These are phyloP conservation scores for Parus major DNA, from an alignment of 2,113 vertebrate genomes.

Conservation along the genomic window DNA sequence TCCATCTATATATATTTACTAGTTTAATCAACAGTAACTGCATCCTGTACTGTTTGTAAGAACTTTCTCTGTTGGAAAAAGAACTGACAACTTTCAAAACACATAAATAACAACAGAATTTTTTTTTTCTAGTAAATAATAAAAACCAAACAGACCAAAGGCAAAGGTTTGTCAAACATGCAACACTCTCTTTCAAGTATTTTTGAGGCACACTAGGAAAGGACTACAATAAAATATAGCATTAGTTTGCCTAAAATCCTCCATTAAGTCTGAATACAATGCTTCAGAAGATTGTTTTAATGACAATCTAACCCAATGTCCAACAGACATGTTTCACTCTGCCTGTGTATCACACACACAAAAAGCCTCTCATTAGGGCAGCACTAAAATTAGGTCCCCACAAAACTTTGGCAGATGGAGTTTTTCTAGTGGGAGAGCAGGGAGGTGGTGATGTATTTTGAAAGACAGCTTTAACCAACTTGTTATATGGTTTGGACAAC, in stretches of 20 bases:
- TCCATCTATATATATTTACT: background rate
- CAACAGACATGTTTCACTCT: background rate
- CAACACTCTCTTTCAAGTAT: background rate
- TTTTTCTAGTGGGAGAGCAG: background rate
- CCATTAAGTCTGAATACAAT: background rate
- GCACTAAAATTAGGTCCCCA: background rate
- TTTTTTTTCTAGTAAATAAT: background rate
- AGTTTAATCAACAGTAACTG: background rate
- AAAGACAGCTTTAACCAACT: background rate
- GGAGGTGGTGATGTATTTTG: fast-evolving
- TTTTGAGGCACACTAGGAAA: background rate
- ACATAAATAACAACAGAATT: background rate
- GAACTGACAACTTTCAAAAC: background rate
- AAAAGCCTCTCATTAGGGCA: background rate
- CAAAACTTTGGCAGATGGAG: background rate
- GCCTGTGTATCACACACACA: background rate
- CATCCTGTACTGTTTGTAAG: background rate
- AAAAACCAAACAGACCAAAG: background rate
- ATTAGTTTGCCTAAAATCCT: background rate
- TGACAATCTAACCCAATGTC: background rate
- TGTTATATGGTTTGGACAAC: background rate
- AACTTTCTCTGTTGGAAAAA: background rate
- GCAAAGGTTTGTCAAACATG: background rate
- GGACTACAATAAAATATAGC: background rate
- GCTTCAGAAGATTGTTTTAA: background rate